These are phyloP conservation scores for Agrotis clavis DNA, from an alignment of 2,888 invertebrate species.

Conservation along the genomic window DNA sequence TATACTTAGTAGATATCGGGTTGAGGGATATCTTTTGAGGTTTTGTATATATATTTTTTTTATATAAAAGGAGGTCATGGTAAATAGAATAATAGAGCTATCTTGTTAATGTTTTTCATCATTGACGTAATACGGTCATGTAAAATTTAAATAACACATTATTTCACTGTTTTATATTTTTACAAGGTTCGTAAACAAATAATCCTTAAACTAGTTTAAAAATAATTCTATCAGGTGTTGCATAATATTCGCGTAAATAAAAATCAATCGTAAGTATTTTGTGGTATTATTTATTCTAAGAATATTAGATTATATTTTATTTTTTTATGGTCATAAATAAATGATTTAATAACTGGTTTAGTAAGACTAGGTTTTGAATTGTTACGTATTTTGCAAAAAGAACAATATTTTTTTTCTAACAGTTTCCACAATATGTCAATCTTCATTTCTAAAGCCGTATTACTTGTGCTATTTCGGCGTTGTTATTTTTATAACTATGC, in stretches of 20 bases:
- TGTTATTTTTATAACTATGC: slow-evolving; percentile 4
- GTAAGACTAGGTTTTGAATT: too few species aligned
- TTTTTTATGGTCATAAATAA: not conserved
- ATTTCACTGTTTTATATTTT: not conserved
- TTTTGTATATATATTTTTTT: slow-evolving; percentile 5
- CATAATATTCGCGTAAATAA: not conserved
- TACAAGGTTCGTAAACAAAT: not conserved
- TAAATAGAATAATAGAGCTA: slow-evolving; percentile 8
- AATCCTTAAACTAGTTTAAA: slow-evolving; percentile 7
- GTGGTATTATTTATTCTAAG: not conserved
- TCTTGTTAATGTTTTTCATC: not conserved
- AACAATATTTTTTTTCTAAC: not conserved
- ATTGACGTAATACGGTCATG: not conserved
- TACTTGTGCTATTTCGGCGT: not conserved
- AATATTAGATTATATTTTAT: not conserved
- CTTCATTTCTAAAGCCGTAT: slow-evolving; percentile 1
- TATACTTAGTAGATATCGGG: slow-evolving; percentile 4
- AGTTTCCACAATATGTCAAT: not conserved
- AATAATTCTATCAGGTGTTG: not conserved
- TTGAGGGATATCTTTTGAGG: slow-evolving; percentile 27
- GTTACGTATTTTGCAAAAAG: too few species aligned
- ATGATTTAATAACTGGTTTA: not conserved
- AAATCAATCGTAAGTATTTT: not conserved
- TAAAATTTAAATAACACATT: not conserved
- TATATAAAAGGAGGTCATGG: slow-evolving; percentile 35